These are phyloP conservation scores for Alviniconcha strummeri DNA, from an alignment of 2,888 invertebrate genomes.

Conservation along the genomic window DNA sequence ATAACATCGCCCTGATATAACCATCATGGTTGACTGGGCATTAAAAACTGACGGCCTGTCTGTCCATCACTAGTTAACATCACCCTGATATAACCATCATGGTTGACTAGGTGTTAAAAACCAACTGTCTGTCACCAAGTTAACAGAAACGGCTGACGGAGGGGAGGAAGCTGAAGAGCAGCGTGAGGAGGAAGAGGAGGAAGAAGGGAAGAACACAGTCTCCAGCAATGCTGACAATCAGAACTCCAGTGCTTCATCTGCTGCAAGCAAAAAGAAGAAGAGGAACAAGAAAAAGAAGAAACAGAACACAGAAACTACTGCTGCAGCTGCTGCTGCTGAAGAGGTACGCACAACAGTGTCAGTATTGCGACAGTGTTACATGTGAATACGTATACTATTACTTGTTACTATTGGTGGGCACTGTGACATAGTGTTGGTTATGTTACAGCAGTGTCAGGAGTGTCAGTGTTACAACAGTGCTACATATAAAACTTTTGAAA, in stretches of 20 bases:
- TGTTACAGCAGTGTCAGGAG: too few species aligned
- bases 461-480: not conserved
- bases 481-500: too few species aligned
- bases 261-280: conserved; percentile 28
- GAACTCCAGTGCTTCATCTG: not conserved
- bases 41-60: too few species aligned
- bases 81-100: too few species aligned
- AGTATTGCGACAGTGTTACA: not conserved
- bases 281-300: conserved; percentile 38
- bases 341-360: not conserved
- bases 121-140: conserved; percentile 28
- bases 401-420: not conserved
- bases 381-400: not conserved
- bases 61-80: too few species aligned
- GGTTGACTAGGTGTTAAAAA: too few species aligned
- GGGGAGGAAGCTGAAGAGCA: conserved; percentile 21
- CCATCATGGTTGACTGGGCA: too few species aligned
- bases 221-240: not conserved
- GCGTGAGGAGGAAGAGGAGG: conserved; percentile 30
- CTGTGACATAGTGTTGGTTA: not conserved
- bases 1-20: too few species aligned
- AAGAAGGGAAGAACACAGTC: conserved; percentile 18
- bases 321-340: not conserved
- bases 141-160: conserved; percentile 40
- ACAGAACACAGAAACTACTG: conserved; percentile 13